Evolutionary conservation across 2,113 vertebrate species (phyloP), one percentile per base, ranked within the genome.

Genomic region (Sander vitreus): DNA sequence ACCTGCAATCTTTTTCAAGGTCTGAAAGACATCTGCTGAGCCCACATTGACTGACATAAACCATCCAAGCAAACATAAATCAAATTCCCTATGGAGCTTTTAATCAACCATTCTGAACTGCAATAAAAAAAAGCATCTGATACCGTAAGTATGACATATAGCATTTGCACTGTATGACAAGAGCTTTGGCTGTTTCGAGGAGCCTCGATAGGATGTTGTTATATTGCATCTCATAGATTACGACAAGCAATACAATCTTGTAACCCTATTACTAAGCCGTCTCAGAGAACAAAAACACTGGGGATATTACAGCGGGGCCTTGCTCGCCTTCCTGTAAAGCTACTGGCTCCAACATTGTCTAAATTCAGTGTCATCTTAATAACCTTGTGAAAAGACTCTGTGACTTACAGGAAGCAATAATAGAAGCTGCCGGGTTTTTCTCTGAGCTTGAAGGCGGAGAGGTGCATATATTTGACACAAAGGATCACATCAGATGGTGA

Each of bases 391-490:
- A 84, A 85, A 81, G 25, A 77, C 69, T 75, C 33, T 63, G 71
- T 79, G 65, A 80, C 79, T 82, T 73, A 72, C 62, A 73, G 70
- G 53, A 25, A 30, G 21, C 33, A 15, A 63, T 59, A 80, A 84
- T 60, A 58, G 23, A 84, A 55, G 59, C 72, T 68, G 74, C 54
- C 60, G 76, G 73, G 66, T 78, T 87, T 84, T 73, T 62, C 60
- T 86, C 54, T 16, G 70, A 71, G 55, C 63, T 57, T 66, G 53
- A 80, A 73, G 54, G 25, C 2, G 0, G 21, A 50, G 48, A 89
- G 25, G 50, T 71, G 66, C 80, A 55, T 76, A 78, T 86, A 88
- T 86, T 80, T 84, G 72, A 85, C 80, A 77, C 33, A 69, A 72
- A 73, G 64, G 78, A 76, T 84, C 64, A 59, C 55, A 81, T 83